Evolutionary conservation across 2,113 vertebrate genomes (phyloP), one percentile per base, ranked within the genome.

Genomic region (Conger conger): DNA sequence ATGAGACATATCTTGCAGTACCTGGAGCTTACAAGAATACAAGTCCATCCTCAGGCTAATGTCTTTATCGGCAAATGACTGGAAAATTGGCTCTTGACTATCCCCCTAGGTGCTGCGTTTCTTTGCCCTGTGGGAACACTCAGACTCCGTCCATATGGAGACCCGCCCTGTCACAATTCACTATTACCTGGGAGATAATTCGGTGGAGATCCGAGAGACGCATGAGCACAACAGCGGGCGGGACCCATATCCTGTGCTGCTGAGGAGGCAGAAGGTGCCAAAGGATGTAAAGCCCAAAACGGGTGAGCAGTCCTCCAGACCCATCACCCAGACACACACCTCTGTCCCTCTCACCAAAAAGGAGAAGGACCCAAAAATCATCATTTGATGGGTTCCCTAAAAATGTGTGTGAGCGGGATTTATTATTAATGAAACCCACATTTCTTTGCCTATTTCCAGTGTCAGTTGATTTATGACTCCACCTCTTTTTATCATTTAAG

Each of bases 131-230:
- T 97, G 96, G 97, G 96, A 97, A 11, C 93, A 98, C 53, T 89
- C 92, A 0, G 87, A 93, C 82, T 92, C 83, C 83, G 88, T 93
- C 88, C 94, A 93, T 2, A 94, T 94, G 27, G 96, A 97, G 50
- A 94, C 88, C 5, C 92, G 92, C 2, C 89, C 86, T 0, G 97
- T 95, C 0, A 85, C 94, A 79, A 96, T 99, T 87, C 96, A 97
- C 77, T 99, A 97, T 90, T 99, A 96, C 91, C 92, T 99, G 85
- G 95, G 93, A 88, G 97, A 99, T 54, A 94, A 96, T 87, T 96
- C 97, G 0, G 95, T 99, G 91, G 97, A 99, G 91, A 94, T 99
- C 89, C 93, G 95, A 17, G 97, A 98, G 87, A 91, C 96, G n/a
- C 94, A 96, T 5, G 86, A 95, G 82, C 90, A 85, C 83, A 99